Evolutionary conservation across 2,797 vertebrate species (phyloP), one percentile per base, ranked within the genome.

Genomic region (Leuciscus waleckii): DNA sequence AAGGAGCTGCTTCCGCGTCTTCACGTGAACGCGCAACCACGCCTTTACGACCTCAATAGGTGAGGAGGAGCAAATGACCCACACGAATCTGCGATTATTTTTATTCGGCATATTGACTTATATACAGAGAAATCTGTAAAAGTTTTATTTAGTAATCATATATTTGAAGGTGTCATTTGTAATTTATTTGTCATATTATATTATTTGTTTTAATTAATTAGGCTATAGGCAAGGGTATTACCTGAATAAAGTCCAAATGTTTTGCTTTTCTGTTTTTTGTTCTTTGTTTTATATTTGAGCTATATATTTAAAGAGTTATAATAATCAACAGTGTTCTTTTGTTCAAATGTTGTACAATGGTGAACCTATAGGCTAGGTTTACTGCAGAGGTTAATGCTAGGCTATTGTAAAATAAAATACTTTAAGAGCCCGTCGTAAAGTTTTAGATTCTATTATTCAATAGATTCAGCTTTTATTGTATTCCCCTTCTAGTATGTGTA

Each of bases 1-100:
- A 67, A 43, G 9, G 29, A 81, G 71, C 23, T n/a, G 5, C 70
- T 87, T 88, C 88, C 79, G 87, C 75, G 49, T 80, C 46, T 51
- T 23, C 10, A 8, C 54, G 54, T 51, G 26, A 49, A 26, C 54
- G 74, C 49, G 68, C 58, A n/a, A 32, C 26, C 79, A 17, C 39
- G 63, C 26, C 56, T 81, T 29, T 70, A 82, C 65, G 87, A 75
- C 79, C n/a, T 67, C 67, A 3, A 65, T n/a, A 70, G 86, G 68
- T 8, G 35, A 29, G 86, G 83, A 81, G 82, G 11, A 26, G 26
- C 7, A 63, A 67, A 16, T 39, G 69, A n/a, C 19, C 16, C 7
- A 43, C 8, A 26, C n/a, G 11, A 69, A 39, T 54, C 7, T n/a
- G 39, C 5, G 4, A 21, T 79, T 21, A 21, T 29, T 51, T 74